phyloP scores from a whole-genome alignment of 2,888 invertebrate genomes.

The Cistogaster globosa region DNA sequence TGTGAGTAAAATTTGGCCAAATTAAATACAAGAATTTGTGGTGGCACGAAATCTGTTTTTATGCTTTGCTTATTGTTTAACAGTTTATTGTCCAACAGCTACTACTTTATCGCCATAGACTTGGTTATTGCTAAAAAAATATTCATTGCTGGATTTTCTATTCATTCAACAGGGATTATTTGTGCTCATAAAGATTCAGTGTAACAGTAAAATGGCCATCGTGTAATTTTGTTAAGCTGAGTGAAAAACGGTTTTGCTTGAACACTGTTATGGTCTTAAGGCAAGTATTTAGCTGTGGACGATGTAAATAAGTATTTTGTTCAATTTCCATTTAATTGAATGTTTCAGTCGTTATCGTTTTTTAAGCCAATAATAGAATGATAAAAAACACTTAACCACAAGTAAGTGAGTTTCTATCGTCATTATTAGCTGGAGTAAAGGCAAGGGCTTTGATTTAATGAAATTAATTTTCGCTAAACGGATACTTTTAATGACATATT shows the following conservation, averaged over 20 bases:
- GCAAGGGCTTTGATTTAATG: constrained; percentile 4
- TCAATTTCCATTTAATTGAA: constrained; percentile 3
- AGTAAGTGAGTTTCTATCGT: constrained; percentile 2
- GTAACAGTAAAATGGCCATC: constrained; percentile 68
- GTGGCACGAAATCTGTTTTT: constrained; percentile 44
- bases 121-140: constrained; percentile 19
- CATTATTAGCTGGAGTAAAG: not conserved
- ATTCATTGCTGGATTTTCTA: constrained; percentile 75
- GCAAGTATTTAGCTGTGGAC: not conserved
- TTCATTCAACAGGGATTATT: constrained; percentile 81
- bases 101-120: constrained; percentile 12
- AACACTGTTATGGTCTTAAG: constrained; percentile 29
- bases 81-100: not conserved
- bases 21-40: constrained; percentile 71
- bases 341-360: constrained; percentile 41
- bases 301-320: not conserved
- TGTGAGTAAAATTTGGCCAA: constrained; percentile 76
- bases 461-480: constrained; percentile 25
- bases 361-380: constrained; percentile 38
- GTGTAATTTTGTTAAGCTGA: constrained; percentile 75
- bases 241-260: constrained; percentile 39
- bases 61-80: constrained; percentile 33
- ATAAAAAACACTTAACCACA: not conserved
- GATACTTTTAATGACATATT: too few relatives aligned
- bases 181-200: constrained; percentile 80